Base-by-base conservation (phyloP, 2,113 vertebrate genomes). In the Myodes glareolus region DNA sequence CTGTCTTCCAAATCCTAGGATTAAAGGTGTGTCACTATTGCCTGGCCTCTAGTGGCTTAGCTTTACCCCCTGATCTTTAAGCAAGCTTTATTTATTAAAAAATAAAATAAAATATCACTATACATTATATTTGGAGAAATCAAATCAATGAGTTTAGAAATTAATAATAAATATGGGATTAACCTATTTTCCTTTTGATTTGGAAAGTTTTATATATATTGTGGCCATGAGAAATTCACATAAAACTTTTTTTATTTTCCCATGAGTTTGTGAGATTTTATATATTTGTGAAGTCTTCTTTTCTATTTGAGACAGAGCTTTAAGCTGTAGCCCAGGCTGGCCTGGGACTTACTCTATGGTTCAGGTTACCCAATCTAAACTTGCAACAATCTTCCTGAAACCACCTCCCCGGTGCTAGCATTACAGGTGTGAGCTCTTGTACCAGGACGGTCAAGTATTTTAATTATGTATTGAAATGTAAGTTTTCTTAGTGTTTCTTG, bases 171-270 rank as follows among this genome's bases (percentile, higher is more conserved):
- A 55, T 88, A 88, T 39, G 29, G 31, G 12, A 33, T 88, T 52
- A 76, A 52, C 0, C 31, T 61, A 93, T 67, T 94, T 92, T 91
- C 77, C 23, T 90, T 86, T 68, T 82, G 81, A 82, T 87, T 95
- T 96, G 73, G 47, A 61, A 87, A 92, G 0, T 63, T 81, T 92
- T 91, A 16, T 29, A 82, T 87, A 42, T 42, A 90, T 84, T 68
- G 75, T 95, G 61, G 17, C 16, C 91, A 86, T 82, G 77, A 90
- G 58, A 67, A 7, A 4, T 42, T 95, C 52, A 92, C 16, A 12
- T 93, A 77, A 72, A n/a, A 70, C 7, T 92, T 95, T 95, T 86
- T 10, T 93, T 77, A 7, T 77, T 82, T 77, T 91, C 84, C 50
- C 45, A 95, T 58, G 88, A 33, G 4, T 80, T 45, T 92, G 33